These are phyloP conservation scores for Anguilla marmorata DNA, from an alignment of 2,797 vertebrate species.

Conservation along the genomic window DNA sequence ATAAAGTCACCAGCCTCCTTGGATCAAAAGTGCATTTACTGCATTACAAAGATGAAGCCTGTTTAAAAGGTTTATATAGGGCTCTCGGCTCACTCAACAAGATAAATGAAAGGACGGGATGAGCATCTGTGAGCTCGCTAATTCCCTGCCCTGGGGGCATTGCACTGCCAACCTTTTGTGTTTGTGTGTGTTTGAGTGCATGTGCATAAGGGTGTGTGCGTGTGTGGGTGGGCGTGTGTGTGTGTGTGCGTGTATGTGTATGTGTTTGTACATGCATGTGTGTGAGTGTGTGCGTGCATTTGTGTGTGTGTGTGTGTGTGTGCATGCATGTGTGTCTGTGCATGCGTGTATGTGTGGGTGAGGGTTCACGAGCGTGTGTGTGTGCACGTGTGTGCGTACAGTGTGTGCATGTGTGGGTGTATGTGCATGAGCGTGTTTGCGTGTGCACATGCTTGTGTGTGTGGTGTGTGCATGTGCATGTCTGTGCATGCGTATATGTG, in stretches of 20 bases:
- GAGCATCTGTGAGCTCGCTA: conserved; percentile 42
- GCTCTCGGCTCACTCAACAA: conserved; percentile 30
- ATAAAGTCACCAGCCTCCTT: conserved; percentile 52
- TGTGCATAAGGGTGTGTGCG: not conserved
- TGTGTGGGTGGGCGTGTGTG: conserved; percentile 22
- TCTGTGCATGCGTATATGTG: not conserved
- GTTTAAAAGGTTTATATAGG: conserved; percentile 46
- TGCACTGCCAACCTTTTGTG: conserved; percentile 55
- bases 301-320: not conserved
- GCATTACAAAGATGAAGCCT: conserved; percentile 33
- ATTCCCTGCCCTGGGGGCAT: conserved; percentile 51
- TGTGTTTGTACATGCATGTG: not conserved
- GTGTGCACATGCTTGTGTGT: not conserved
- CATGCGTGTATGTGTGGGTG: not conserved
- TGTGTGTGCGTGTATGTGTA: not conserved
- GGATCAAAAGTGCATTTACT: conserved; percentile 25
- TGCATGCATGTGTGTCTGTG: conserved; percentile 24
- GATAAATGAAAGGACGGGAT: conserved; percentile 40
- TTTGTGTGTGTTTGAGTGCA: conserved; percentile 35
- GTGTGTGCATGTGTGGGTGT: conserved; percentile 29
- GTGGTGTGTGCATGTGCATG: conserved; percentile 17
- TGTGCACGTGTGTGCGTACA: conserved; percentile 21
- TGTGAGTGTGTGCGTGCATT: not conserved
- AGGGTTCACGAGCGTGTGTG: not conserved
- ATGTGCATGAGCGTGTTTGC: not conserved